Percentiles rank a stretch among this genome's conserved stretches.
phyloP scores from a whole-genome alignment of 2,888 invertebrate species.

The Acanthosepion esculentum region DNA sequence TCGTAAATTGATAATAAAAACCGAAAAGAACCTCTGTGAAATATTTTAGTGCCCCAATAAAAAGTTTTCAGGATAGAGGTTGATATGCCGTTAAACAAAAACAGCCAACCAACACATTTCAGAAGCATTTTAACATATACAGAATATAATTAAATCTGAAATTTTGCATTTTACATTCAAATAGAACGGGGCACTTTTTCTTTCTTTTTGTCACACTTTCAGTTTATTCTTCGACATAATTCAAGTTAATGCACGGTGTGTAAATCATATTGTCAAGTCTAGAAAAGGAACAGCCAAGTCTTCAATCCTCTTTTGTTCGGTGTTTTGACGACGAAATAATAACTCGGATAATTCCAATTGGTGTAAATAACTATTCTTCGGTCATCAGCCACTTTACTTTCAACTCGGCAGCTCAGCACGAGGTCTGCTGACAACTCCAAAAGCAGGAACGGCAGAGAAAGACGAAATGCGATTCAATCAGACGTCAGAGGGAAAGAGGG shows the following conservation, averaged over 20 bases:
- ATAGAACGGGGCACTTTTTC: too few species aligned
- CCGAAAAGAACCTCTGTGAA: too few species aligned
- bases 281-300: neutral
- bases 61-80: too few species aligned
- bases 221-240: too few species aligned
- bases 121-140: too few species aligned
- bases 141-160: too few species aligned
- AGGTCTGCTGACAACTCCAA: neutral
- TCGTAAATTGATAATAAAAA: too few species aligned
- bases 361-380: neutral
- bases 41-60: too few species aligned
- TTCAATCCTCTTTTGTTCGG: neutral
- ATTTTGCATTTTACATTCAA: too few species aligned
- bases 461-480: neutral
- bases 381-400: neutral
- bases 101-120: too few species aligned
- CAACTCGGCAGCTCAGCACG: neutral
- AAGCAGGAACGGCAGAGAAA: neutral
- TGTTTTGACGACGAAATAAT: neutral
- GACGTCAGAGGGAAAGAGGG: neutral
- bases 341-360: neutral
- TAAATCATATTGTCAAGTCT: neutral
- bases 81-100: too few species aligned
- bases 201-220: neutral
- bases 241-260: neutral